A percentile compares a stretch with the other conserved stretches of the same genome.
Conservation (phyloP, 2,888 invertebrate genomes). For the Cabera pusaria region DNA sequence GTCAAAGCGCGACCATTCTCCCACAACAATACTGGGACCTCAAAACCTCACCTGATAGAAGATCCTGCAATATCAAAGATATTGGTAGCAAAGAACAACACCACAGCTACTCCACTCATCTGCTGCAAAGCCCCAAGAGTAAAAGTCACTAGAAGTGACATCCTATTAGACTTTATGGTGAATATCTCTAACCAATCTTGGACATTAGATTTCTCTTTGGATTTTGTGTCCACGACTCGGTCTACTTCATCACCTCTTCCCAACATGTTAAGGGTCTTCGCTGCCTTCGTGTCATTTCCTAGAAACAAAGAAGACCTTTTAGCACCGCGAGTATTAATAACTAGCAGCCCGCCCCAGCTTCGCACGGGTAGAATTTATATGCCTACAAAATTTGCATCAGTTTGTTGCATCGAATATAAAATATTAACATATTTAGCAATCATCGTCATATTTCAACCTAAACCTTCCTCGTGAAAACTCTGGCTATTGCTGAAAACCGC, state of each 20-base stretch:
- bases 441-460: no score
- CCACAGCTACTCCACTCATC: slow-evolving; percentile 42
- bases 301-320: no score
- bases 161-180: slow-evolving; percentile 41
- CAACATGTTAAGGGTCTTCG: slow-evolving; percentile 40
- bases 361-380: no score
- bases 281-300: slow-evolving; percentile 42
- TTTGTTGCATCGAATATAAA: no score
- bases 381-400: no score
- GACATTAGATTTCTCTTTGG: slow-evolving; percentile 19
- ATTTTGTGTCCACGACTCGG: slow-evolving; percentile 26
- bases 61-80: slow-evolving; percentile 49
- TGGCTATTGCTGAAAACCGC: no score
- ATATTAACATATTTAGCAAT: no score
- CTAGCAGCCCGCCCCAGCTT: no score
- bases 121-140: slow-evolving; percentile 41
- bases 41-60: slow-evolving; percentile 23
- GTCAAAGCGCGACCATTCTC: no score
- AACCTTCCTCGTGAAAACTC: no score
- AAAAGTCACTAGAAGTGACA: slow-evolving; percentile 43
- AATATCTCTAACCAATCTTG: slow-evolving; percentile 37
- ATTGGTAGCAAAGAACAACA: slow-evolving; percentile 42
- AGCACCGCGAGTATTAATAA: no score
- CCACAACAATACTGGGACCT: no score
- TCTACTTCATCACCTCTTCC: slow-evolving; percentile 41